phyloP scores from a whole-genome alignment of 2,113 vertebrate genomes.

The Gallinago undulata region DNA sequence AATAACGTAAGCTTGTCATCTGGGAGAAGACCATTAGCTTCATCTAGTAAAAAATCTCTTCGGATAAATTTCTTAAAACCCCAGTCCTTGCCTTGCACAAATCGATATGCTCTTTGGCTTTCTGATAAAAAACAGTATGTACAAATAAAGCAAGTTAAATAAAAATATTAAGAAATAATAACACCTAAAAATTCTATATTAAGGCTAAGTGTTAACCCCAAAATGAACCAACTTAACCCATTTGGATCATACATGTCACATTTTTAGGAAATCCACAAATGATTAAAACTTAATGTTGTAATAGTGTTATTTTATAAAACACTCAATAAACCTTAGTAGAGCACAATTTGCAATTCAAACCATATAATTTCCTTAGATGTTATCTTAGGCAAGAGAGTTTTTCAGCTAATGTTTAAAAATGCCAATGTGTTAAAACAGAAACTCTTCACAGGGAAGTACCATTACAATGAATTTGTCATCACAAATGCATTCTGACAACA shows the following conservation, averaged over 20 bases:
- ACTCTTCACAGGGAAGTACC: background rate
- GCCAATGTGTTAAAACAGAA: slow-evolving; percentile 13
- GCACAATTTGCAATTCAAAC: background rate
- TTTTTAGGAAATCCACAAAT: background rate
- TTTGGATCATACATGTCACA: fast-evolving
- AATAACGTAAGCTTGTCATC: slow-evolving; percentile 98
- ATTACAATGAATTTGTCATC: slow-evolving; percentile 37
- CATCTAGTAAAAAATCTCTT: slow-evolving; percentile 98
- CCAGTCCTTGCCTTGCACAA: slow-evolving; percentile 99
- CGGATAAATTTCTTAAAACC: slow-evolving; percentile 99
- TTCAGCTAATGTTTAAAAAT: background rate
- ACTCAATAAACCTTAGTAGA: background rate
- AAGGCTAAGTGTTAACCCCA: background rate
- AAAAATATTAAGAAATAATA: background rate
- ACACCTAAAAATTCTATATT: background rate
- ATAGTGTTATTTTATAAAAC: background rate
- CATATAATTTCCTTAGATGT: background rate
- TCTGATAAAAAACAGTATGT: slow-evolving; percentile 74
- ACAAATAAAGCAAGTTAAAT: slow-evolving; percentile 11
- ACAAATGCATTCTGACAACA: slow-evolving; percentile 35
- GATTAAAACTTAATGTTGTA: background rate
- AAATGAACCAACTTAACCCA: background rate
- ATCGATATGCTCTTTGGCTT: slow-evolving; percentile 99
- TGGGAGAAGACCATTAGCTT: slow-evolving; percentile 96
- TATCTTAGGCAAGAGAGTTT: background rate